Evolutionary conservation across 2,888 invertebrate species (phyloP).

Genomic region (Drosophila greeni): DNA sequence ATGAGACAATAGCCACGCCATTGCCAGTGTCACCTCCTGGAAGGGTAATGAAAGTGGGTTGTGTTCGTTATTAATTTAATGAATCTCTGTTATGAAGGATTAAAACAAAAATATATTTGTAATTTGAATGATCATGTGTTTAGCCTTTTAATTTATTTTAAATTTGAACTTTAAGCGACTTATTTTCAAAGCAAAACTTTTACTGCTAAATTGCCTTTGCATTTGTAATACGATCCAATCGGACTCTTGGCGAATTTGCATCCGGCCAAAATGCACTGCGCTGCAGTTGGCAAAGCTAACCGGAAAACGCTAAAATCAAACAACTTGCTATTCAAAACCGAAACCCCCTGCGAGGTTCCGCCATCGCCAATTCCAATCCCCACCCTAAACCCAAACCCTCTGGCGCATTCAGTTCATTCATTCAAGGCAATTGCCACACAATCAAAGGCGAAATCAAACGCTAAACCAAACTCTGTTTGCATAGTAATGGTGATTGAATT

Average conservation of each 20-base stretch:
- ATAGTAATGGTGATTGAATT: conserved; percentile 73
- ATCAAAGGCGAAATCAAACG: conserved; percentile 59
- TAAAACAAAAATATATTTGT: no score
- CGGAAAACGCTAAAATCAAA: conserved; percentile 26
- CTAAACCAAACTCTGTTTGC: conserved; percentile 63
- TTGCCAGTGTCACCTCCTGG: conserved; percentile 96
- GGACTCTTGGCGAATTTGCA: not conserved
- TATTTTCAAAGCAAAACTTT: not conserved
- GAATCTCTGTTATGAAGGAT: no score
- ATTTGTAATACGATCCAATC: conserved; percentile 5
- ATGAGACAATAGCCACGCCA: conserved; percentile 97
- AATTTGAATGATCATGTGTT: no score
- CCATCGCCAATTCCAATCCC: not conserved
- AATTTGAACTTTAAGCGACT: not conserved
- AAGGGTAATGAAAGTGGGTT: not conserved
- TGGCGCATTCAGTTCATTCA: conserved; percentile 32
- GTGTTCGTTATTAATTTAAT: not conserved
- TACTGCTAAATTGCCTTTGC: not conserved
- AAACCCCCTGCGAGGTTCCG: not conserved
- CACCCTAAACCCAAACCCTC: not conserved
- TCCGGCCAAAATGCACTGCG: not conserved
- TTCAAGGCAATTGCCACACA: conserved; percentile 50
- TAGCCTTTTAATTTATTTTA: no score
- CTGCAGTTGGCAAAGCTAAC: conserved; percentile 13
- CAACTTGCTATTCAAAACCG: conserved; percentile 33